Conservation (phyloP, 1,140 invertebrate genomes). For the Uloborus diversus region DNA sequence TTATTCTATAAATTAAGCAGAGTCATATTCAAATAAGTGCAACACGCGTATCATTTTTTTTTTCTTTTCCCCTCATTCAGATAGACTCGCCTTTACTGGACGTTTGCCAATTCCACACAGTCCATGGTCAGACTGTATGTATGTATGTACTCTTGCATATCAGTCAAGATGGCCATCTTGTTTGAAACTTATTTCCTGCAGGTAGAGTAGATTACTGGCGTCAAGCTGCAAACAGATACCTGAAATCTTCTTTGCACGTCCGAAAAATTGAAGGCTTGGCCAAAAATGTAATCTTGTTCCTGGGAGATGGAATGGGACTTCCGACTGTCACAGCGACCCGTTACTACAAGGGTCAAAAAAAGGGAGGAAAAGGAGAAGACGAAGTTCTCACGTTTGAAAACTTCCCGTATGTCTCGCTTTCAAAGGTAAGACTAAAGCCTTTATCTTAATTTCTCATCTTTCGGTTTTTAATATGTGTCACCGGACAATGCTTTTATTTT, state of each 20-base stretch:
- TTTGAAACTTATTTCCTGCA: neutral
- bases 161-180: too few species aligned
- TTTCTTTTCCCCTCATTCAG: too few species aligned
- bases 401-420: constrained; percentile 82
- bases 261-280: constrained; percentile 71
- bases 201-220: constrained; percentile 68
- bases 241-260: constrained; percentile 72
- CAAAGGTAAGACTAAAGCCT: constrained; percentile 74
- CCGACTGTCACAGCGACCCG: constrained; percentile 86
- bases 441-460: too few species aligned
- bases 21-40: too few species aligned
- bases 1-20: too few species aligned
- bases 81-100: too few species aligned
- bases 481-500: too few species aligned
- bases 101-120: too few species aligned
- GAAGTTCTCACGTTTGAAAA: constrained; percentile 80
- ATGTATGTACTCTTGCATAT: too few species aligned
- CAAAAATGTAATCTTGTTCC: constrained; percentile 89
- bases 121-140: too few species aligned
- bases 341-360: constrained; percentile 66
- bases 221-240: constrained; percentile 68
- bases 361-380: constrained; percentile 73
- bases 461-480: too few species aligned
- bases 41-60: too few species aligned
- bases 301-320: constrained; percentile 94